Evolutionary conservation across 2,888 invertebrate species (phyloP).

Genomic region (Pilophorus perplexus): DNA sequence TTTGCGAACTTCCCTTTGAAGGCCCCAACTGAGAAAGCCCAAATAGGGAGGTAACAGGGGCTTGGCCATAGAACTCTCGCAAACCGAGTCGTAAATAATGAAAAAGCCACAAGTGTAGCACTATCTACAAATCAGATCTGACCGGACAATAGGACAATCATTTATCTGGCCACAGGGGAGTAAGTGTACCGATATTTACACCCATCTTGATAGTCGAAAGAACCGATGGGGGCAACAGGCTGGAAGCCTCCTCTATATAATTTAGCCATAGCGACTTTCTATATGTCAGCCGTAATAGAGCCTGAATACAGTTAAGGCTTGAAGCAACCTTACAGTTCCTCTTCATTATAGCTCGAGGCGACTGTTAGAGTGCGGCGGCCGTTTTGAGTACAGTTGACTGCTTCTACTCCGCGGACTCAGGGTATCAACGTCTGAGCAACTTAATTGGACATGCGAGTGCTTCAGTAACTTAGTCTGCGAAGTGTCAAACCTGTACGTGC

Average conservation of each 20-base stretch:
- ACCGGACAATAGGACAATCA: slow-evolving; percentile 41
- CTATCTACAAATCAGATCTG: slow-evolving; percentile 37
- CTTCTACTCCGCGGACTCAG: too few relatives aligned
- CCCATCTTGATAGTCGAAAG: slow-evolving; percentile 32
- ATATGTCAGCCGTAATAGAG: slow-evolving; percentile 35
- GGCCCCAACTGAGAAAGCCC: too few relatives aligned
- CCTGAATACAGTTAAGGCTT: slow-evolving; percentile 15
- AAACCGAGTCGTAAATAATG: slow-evolving; percentile 30
- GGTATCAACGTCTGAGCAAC: too few relatives aligned
- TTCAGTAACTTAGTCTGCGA: too few relatives aligned
- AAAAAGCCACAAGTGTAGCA: slow-evolving; percentile 25
- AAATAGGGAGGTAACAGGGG: too few relatives aligned
- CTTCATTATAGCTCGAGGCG: slow-evolving; percentile 23
- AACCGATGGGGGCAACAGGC: neutral
- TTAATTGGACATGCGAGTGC: too few relatives aligned
- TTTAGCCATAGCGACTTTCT: slow-evolving; percentile 40
- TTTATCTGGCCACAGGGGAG: slow-evolving; percentile 27
- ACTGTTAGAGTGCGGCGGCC: too few relatives aligned
- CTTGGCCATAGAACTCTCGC: too few relatives aligned
- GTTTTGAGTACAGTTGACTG: too few relatives aligned
- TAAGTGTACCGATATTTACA: slow-evolving; percentile 40
- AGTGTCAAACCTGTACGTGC: too few relatives aligned
- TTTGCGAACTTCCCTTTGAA: too few relatives aligned
- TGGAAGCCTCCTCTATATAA: slow-evolving; percentile 23
- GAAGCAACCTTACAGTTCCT: neutral